A percentile compares a stretch with the other conserved stretches of the same genome.
phyloP scores from a whole-genome alignment of 2,113 vertebrate genomes.

The Seriola rivoliana region DNA sequence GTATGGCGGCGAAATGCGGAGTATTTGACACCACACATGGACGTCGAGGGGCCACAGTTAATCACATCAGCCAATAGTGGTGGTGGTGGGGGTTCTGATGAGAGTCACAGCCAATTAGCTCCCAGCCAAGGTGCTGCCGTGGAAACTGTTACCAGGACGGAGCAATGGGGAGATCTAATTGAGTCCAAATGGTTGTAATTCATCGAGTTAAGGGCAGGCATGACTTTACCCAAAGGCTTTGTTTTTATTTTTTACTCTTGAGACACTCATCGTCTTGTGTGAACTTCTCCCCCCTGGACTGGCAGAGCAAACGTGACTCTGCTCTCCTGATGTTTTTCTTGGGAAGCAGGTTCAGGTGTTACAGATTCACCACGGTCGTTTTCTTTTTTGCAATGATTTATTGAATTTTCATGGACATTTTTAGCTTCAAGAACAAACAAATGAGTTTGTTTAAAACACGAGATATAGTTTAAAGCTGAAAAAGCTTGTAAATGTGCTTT shows the following conservation, averaged over 20 bases:
- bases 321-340: background rate
- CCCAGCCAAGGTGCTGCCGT: constrained; percentile 30
- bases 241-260: background rate
- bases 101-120: constrained; percentile 48
- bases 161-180: constrained; percentile 33
- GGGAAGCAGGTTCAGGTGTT: background rate
- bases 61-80: constrained; percentile 18
- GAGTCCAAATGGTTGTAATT: constrained; percentile 64
- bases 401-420: too few species aligned
- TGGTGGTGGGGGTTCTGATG: constrained; percentile 8
- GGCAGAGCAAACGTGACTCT: background rate
- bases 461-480: too few species aligned
- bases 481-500: too few species aligned
- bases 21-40: background rate
- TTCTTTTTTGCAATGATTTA: too few species aligned
- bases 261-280: background rate
- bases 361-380: background rate
- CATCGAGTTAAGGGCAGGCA: constrained; percentile 10
- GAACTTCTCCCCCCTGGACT: background rate
- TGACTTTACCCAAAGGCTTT: constrained; percentile 6
- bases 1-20: background rate
- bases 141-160: constrained; percentile 48
- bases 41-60: constrained; percentile 7
- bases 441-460: too few species aligned
- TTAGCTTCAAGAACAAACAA: too few species aligned